Evolutionary conservation across 1,140 invertebrate species (phyloP).

Genomic region (Caerostris darwini): DNA sequence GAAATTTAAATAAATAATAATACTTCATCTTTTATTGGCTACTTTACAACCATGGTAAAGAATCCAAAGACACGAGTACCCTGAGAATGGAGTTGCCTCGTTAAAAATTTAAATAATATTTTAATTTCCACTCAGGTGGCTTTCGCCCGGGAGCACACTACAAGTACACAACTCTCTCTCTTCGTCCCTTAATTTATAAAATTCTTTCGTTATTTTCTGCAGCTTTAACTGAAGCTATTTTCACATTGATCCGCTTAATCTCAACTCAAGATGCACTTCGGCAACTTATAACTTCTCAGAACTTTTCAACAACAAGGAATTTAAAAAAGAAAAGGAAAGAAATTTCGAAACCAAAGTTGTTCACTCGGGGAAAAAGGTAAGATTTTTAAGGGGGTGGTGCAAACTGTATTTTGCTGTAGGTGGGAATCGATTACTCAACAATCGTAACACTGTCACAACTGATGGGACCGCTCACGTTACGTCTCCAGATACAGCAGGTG

Average conservation of each 20-base stretch:
- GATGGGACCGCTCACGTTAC: background rate
- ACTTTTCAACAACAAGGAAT: background rate
- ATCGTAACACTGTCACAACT: constrained; percentile 17
- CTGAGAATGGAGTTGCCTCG: background rate
- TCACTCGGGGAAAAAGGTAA: background rate
- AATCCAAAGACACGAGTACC: no score
- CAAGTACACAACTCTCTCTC: background rate
- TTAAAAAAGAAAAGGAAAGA: background rate
- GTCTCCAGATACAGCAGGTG: background rate
- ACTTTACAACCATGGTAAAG: no score
- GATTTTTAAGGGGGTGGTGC: background rate
- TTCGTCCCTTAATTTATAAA: background rate
- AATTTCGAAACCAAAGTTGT: background rate
- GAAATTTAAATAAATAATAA: no score
- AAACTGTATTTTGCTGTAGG: background rate
- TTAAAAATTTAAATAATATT: constrained; percentile 30
- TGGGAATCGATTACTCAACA: constrained; percentile 43
- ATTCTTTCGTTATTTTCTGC: background rate
- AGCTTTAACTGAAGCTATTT: no score
- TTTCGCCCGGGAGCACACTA: background rate
- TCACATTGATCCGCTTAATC: background rate
- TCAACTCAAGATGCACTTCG: background rate
- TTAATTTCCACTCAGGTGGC: background rate
- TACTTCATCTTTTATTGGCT: no score
- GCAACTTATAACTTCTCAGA: background rate